Percentiles rank a stretch among this genome's conserved stretches.
These are phyloP conservation scores for Drosophila cognata DNA, from an alignment of 2,888 invertebrate genomes.

Conservation along the genomic window DNA sequence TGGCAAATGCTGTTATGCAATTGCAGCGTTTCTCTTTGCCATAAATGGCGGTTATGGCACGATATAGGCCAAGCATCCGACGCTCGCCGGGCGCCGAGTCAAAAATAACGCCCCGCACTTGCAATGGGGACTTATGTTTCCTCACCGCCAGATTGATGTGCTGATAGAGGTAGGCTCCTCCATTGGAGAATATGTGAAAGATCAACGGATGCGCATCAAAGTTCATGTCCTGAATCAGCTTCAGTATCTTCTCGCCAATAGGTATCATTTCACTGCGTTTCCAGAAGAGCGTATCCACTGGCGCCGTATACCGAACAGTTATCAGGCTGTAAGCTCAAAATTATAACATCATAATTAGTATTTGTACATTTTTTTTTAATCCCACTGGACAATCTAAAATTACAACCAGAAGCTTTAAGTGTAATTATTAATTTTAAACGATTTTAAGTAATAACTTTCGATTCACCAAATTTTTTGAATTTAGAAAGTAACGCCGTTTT, in stretches of 20 bases:
- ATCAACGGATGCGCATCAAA: slow-evolving; percentile 90
- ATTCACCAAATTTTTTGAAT: neutral
- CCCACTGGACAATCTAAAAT: neutral
- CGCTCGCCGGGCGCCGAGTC: slow-evolving; percentile 90
- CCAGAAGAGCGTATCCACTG: slow-evolving; percentile 89
- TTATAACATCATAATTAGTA: neutral
- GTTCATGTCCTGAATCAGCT: slow-evolving; percentile 88
- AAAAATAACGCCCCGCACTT: slow-evolving; percentile 88
- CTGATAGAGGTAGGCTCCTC: slow-evolving; percentile 90
- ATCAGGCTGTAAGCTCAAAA: slow-evolving; percentile 87
- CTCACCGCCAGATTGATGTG: slow-evolving; percentile 88
- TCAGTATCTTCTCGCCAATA: slow-evolving; percentile 88
- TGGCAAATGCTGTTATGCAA: slow-evolving; percentile 86
- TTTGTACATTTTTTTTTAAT: neutral
- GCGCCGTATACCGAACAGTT: slow-evolving; percentile 90
- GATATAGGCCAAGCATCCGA: slow-evolving; percentile 86
- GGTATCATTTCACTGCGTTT: slow-evolving; percentile 87
- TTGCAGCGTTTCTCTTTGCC: slow-evolving; percentile 87
- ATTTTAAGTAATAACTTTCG: neutral
- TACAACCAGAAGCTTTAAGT: neutral
- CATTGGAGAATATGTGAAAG: slow-evolving; percentile 91
- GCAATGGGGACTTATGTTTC: slow-evolving; percentile 86
- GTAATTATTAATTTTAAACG: neutral
- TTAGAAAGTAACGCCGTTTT: too few species aligned
- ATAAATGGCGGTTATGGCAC: slow-evolving; percentile 88